phyloP scores from a whole-genome alignment of 2,113 vertebrate genomes.

The Zosterops japonicus region DNA sequence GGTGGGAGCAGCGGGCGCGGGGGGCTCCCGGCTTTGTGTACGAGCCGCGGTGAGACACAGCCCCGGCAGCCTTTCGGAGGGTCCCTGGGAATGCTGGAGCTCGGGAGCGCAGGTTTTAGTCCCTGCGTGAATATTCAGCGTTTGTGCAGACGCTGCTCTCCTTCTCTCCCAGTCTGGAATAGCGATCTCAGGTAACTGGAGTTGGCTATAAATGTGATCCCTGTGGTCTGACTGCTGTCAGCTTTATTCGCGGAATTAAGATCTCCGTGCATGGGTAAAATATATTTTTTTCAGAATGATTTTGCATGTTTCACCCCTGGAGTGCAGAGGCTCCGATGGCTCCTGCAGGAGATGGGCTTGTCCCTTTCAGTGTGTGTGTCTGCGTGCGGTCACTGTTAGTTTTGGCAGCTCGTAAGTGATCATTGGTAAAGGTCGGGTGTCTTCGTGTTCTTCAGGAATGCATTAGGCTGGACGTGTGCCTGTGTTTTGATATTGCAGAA shows the following conservation, averaged over 20 bases:
- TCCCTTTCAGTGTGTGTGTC: not conserved
- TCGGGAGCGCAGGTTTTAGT: not conserved
- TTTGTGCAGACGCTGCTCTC: not conserved
- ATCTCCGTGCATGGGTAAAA: not conserved
- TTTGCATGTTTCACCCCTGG: not conserved
- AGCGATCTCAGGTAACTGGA: conserved; percentile 1
- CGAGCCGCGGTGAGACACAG: not conserved
- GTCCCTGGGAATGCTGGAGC: not conserved
- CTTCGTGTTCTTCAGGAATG: not conserved
- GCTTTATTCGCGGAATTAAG: not conserved
- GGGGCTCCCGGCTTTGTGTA: not conserved
- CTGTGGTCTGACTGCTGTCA: not conserved
- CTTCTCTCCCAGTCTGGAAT: not conserved
- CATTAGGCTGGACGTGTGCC: not conserved
- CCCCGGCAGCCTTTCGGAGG: not conserved
- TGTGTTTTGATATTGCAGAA: not conserved
- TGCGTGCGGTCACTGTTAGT: not conserved
- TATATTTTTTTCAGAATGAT: not conserved
- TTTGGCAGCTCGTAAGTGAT: not conserved
- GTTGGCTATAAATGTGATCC: not conserved
- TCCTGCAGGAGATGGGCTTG: not conserved
- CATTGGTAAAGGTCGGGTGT: not conserved
- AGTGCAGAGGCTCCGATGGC: not conserved
- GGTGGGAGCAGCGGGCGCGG: accelerated
- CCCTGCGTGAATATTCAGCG: not conserved